A percentile compares a stretch with the other conserved stretches of the same genome.
Conservation (phyloP, 2,797 vertebrate species). For the Chaenodraco wilsoni region DNA sequence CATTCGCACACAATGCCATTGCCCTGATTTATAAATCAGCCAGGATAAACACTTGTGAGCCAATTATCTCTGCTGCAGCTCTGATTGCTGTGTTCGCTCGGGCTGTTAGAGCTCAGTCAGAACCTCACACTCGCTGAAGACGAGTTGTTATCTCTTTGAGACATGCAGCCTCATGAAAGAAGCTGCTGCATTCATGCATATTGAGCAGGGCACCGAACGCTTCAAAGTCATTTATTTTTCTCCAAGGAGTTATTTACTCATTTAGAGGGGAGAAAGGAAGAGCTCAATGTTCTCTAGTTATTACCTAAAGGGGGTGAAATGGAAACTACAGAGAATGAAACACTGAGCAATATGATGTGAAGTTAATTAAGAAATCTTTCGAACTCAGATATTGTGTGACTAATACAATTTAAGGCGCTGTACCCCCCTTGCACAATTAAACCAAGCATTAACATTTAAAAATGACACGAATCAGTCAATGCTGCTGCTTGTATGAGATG, state of each 20-base stretch:
- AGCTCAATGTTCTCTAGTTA: not conserved
- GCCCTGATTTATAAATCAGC: constrained; percentile 47
- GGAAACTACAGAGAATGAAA: not conserved
- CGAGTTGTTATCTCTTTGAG: constrained; percentile 42
- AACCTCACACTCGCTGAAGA: constrained; percentile 26
- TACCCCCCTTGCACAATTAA: constrained; percentile 17
- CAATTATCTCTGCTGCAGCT: constrained; percentile 36
- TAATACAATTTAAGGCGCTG: constrained; percentile 21
- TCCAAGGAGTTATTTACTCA: constrained; percentile 26
- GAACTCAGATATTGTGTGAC: constrained; percentile 26
- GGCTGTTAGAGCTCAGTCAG: constrained; percentile 25
- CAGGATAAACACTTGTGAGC: constrained; percentile 24
- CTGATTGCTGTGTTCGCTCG: constrained; percentile 34
- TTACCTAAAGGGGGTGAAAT: constrained; percentile 9
- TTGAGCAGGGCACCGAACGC: constrained; percentile 35
- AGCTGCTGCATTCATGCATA: constrained; percentile 62
- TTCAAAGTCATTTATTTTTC: constrained; percentile 46
- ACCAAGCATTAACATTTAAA: constrained; percentile 17
- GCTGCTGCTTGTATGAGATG: constrained; percentile 11
- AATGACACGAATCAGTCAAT: constrained; percentile 3
- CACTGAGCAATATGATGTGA: constrained; percentile 1
- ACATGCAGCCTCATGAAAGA: constrained; percentile 37
- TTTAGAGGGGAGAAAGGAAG: constrained; percentile 15
- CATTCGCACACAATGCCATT: constrained; percentile 33
- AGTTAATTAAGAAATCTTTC: constrained; percentile 17